phyloP scores from a whole-genome alignment of 1,140 invertebrate species.

The Meloidogyne exigua region DNA sequence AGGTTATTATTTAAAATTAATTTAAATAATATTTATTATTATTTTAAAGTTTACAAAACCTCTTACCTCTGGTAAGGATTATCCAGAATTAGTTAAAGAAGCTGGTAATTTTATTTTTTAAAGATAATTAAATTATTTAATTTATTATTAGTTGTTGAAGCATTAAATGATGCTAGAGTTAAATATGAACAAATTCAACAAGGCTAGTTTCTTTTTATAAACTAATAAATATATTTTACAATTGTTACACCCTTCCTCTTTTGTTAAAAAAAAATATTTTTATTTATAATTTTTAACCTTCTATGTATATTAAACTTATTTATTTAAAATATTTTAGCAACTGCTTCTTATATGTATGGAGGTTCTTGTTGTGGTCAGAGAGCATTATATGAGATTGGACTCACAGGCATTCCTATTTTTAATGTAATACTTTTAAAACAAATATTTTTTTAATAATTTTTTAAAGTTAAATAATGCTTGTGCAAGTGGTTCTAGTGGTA shows the following conservation, averaged over 20 bases:
- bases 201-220: neutral
- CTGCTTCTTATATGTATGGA: conserved; percentile 90
- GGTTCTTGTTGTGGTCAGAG: conserved; percentile 94
- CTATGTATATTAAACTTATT: neutral
- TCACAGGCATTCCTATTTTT: conserved; percentile 93
- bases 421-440: conserved; percentile 72
- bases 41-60: conserved; percentile 79
- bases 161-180: conserved; percentile 81
- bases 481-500: conserved; percentile 87
- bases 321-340: conserved; percentile 68
- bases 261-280: no score
- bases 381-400: conserved; percentile 86
- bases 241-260: no score
- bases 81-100: conserved; percentile 90
- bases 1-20: conserved; percentile 13
- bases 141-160: conserved; percentile 72
- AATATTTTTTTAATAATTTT: no score
- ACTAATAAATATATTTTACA: no score
- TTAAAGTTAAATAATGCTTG: conserved; percentile 83
- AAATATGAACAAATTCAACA: conserved; percentile 79
- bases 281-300: no score
- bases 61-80: conserved; percentile 78
- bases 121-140: conserved; percentile 9
- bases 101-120: conserved; percentile 65
- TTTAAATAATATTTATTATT: conserved; percentile 23